Conservation (phyloP, 1,140 invertebrate genomes). For the Papilio polyxenes region DNA sequence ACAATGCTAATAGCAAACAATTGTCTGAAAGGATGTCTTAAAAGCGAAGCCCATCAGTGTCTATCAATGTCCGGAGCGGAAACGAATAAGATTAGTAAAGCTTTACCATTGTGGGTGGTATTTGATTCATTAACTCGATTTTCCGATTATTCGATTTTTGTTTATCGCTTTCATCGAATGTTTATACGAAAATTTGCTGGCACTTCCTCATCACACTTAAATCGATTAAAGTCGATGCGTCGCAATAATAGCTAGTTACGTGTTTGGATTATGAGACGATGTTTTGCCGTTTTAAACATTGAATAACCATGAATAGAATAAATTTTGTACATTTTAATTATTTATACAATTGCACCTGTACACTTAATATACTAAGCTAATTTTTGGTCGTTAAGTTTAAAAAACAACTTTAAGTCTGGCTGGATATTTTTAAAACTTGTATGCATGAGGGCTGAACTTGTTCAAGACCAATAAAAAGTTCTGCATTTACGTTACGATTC, state of each 20-base stretch:
- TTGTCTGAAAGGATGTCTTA: conserved; percentile 42
- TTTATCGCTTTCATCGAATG: conserved; percentile 31
- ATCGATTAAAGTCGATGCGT: neutral
- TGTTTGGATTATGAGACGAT: conserved; percentile 30
- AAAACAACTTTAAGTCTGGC: neutral
- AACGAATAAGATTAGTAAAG: conserved; percentile 66
- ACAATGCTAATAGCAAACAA: conserved; percentile 27
- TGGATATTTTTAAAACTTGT: neutral
- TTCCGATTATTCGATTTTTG: conserved; percentile 49
- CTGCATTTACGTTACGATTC: neutral
- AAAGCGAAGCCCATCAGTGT: conserved; percentile 60
- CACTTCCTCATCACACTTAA: conserved; percentile 10
- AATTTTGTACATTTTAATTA: neutral
- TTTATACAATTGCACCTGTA: neutral
- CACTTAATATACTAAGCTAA: neutral
- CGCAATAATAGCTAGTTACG: neutral
- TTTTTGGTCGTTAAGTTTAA: neutral
- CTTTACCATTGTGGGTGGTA: conserved; percentile 62
- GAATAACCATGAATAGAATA: neutral
- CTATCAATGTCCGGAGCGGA: conserved; percentile 61
- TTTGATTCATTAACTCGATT: conserved; percentile 53
- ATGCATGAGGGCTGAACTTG: neutral
- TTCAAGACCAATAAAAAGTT: neutral
- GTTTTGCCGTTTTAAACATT: neutral
- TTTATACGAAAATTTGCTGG: conserved; percentile 15